These are phyloP conservation scores for Drosophila mimica DNA, from an alignment of 2,888 invertebrate genomes.

Conservation along the genomic window DNA sequence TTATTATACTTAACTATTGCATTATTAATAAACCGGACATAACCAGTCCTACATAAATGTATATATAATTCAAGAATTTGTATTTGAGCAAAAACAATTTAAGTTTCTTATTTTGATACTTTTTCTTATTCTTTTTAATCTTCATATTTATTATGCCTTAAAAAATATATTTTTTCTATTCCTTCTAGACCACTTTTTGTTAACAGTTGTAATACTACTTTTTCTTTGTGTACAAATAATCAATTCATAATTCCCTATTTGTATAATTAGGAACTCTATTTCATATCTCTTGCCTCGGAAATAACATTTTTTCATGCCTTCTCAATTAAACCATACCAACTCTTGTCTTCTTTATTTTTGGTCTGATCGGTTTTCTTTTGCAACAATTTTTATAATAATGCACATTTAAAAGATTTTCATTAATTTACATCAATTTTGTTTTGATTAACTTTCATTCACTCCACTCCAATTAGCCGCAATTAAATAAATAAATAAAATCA, in stretches of 20 bases:
- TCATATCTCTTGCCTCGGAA: too few relatives aligned
- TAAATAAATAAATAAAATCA: not conserved
- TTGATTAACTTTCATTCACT: too few relatives aligned
- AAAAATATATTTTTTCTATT: not conserved
- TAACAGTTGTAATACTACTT: not conserved
- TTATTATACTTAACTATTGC: too few relatives aligned
- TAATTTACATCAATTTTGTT: not conserved
- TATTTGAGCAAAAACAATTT: not conserved
- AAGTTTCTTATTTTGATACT: accelerated
- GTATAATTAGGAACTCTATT: not conserved
- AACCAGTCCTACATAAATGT: too few relatives aligned
- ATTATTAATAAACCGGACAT: too few relatives aligned
- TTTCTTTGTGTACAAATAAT: not conserved
- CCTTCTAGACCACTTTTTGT: not conserved
- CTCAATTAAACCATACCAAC: not conserved
- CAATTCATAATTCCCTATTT: not conserved
- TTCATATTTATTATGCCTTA: not conserved
- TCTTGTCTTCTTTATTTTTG: not conserved
- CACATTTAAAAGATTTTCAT: not conserved
- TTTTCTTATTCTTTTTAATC: not conserved
- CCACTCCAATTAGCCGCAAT: too few relatives aligned
- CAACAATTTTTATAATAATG: too few relatives aligned
- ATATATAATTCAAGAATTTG: too few relatives aligned
- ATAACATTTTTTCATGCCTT: not conserved
- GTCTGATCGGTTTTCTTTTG: not conserved